Percentiles rank a stretch among this genome's conserved stretches.
phyloP scores from a whole-genome alignment of 2,797 vertebrate genomes.

The Spinibarbus caldwelli region DNA sequence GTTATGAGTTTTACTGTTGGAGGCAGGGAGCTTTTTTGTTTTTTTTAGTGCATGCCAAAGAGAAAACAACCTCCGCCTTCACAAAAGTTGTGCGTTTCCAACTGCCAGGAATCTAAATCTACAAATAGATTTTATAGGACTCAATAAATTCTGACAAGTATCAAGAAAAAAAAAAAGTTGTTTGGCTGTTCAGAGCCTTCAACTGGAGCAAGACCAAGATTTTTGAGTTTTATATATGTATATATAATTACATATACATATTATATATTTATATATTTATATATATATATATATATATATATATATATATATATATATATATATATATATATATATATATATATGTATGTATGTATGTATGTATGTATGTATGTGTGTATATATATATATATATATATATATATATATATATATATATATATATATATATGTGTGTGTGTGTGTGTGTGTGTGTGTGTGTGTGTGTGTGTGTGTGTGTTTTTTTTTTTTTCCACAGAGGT shows the following conservation, averaged over 20 bases:
- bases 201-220: constrained; percentile 33
- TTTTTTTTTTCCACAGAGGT: not conserved
- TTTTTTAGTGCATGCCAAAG: constrained; percentile 8
- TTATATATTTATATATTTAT: not conserved
- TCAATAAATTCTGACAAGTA: constrained; percentile 34
- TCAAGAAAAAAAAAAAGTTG: constrained; percentile 16
- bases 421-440: no score
- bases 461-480: no score
- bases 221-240: constrained; percentile 8
- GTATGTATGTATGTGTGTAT: no score
- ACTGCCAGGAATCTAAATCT: constrained; percentile 48
- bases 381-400: no score
- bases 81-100: not conserved
- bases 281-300: not conserved
- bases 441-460: no score
- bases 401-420: no score
- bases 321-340: no score
- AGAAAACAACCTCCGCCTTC: constrained; percentile 20
- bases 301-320: no score
- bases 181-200: constrained; percentile 21
- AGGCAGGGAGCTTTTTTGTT: constrained; percentile 9
- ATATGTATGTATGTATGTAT: no score
- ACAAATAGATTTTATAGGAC: constrained; percentile 50
- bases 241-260: not conserved
- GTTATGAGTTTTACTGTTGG: constrained; percentile 19